Percentiles rank a stretch among this genome's conserved stretches.
Evolutionary conservation across 2,888 invertebrate genomes (phyloP).

Genomic region (Eupithecia exiguata): DNA sequence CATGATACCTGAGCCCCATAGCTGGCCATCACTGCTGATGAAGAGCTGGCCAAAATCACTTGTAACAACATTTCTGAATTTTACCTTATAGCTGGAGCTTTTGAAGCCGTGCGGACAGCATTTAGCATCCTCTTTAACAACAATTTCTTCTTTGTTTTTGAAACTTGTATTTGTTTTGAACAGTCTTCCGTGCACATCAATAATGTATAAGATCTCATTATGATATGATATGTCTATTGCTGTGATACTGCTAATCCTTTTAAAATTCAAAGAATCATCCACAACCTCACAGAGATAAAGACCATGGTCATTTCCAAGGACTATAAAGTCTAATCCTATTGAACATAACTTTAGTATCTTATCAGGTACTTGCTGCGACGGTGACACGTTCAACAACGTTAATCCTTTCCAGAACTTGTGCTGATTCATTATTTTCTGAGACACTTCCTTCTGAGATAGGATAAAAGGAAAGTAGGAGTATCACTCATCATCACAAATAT

Average conservation of each 20-base stretch:
- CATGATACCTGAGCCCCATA: slow-evolving; percentile 88
- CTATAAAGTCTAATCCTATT: slow-evolving; percentile 69
- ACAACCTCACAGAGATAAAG: slow-evolving; percentile 73
- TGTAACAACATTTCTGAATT: slow-evolving; percentile 85
- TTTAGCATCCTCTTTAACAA: slow-evolving; percentile 86
- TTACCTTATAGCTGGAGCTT: slow-evolving; percentile 84
- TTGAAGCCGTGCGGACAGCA: slow-evolving; percentile 87
- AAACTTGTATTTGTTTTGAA: slow-evolving; percentile 83
- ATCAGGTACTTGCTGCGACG: slow-evolving; percentile 73
- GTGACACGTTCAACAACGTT: slow-evolving; percentile 63
- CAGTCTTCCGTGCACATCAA: slow-evolving; percentile 85
- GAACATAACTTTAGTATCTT: slow-evolving; percentile 78
- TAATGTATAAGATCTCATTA: slow-evolving; percentile 84
- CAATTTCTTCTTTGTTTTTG: slow-evolving; percentile 84
- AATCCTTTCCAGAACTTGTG: slow-evolving; percentile 80
- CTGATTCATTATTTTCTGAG: slow-evolving; percentile 73
- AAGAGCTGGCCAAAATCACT: slow-evolving; percentile 86
- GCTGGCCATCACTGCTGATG: slow-evolving; percentile 86
- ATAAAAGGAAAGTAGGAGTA: slow-evolving; percentile 52
- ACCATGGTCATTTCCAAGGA: slow-evolving; percentile 76
- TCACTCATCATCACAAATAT: slow-evolving; percentile 52
- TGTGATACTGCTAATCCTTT: slow-evolving; percentile 78
- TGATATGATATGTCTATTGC: slow-evolving; percentile 86
- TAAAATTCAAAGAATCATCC: slow-evolving; percentile 71
- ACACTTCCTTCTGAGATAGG: slow-evolving; percentile 51